phyloP scores from a whole-genome alignment of 64 coral and sea anemone genomes.

The Montipora sp. region DNA sequence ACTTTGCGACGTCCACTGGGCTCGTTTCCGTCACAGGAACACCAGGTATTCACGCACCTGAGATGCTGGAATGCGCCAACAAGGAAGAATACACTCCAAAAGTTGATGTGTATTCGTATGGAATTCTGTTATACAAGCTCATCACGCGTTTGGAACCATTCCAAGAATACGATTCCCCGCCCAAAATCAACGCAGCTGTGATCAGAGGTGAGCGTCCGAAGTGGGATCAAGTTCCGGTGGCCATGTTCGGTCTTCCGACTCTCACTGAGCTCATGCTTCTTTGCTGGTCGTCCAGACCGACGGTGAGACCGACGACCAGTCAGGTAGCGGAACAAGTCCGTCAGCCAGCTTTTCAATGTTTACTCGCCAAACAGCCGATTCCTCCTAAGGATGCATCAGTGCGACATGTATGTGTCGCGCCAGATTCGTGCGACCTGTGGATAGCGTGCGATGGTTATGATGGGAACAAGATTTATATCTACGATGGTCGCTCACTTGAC shows the following conservation, averaged over 20 bases:
- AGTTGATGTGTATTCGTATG: slow-evolving; percentile 91
- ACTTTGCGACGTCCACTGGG: slow-evolving; percentile 82
- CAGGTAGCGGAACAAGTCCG: slow-evolving; percentile 77
- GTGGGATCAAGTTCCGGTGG: slow-evolving; percentile 40
- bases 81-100: slow-evolving; percentile 83
- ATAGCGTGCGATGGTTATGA: slow-evolving; percentile 73
- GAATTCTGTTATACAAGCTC: slow-evolving; percentile 81
- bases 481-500: slow-evolving; percentile 53
- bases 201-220: slow-evolving; percentile 67
- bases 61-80: slow-evolving; percentile 85
- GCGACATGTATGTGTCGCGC: slow-evolving; percentile 66
- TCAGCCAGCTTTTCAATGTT: slow-evolving; percentile 82
- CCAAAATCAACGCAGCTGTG: slow-evolving; percentile 74
- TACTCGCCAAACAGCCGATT: slow-evolving; percentile 78
- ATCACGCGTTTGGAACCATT: slow-evolving; percentile 76
- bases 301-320: slow-evolving; percentile 57
- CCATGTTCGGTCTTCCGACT: slow-evolving; percentile 72
- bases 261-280: slow-evolving; percentile 86
- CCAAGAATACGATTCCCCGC: slow-evolving; percentile 43
- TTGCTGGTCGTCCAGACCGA: slow-evolving; percentile 80
- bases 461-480: slow-evolving; percentile 75
- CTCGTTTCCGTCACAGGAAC: slow-evolving; percentile 75
- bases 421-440: slow-evolving; percentile 67
- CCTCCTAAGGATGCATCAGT: slow-evolving; percentile 78
- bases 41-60: slow-evolving; percentile 83